These are phyloP conservation scores for Cryptotis parvus DNA, from an alignment of 2,113 vertebrate species.

Conservation along the genomic window DNA sequence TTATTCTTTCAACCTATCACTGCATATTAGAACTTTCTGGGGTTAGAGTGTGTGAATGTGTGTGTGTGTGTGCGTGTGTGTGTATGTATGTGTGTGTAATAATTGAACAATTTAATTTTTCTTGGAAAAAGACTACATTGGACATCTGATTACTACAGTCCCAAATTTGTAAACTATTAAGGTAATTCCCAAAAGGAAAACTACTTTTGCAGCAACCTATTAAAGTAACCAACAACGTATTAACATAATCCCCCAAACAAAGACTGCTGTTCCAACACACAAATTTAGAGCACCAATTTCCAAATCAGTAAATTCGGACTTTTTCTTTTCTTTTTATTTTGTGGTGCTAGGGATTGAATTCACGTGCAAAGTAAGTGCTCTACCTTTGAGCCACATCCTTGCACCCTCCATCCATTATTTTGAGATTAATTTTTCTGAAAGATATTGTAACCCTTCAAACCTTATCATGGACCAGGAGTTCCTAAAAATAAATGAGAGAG, in stretches of 20 bases:
- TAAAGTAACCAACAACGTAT: too few species aligned
- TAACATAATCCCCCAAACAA: background rate
- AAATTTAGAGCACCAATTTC: background rate
- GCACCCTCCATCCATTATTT: background rate
- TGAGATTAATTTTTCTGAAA: background rate
- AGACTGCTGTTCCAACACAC: background rate
- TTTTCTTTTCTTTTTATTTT: too few species aligned
- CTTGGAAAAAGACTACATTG: background rate
- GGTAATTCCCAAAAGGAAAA: conserved; percentile 23
- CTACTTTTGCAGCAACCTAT: background rate
- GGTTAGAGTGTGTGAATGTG: too few species aligned
- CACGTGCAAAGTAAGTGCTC: too few species aligned
- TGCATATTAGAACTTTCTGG: too few species aligned
- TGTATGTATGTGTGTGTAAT: too few species aligned
- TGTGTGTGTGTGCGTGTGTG: too few species aligned
- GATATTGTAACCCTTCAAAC: background rate
- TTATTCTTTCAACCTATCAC: too few species aligned
- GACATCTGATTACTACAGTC: background rate
- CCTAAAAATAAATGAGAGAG: background rate
- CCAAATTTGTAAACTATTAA: background rate
- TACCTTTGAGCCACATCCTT: too few species aligned
- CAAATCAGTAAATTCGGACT: too few species aligned
- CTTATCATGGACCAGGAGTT: background rate
- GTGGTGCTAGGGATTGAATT: too few species aligned
- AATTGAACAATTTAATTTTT: background rate